A percentile compares a stretch with the other conserved stretches of the same genome.
Evolutionary conservation across 2,888 invertebrate genomes (phyloP).

Genomic region (Alviniconcha strummeri): DNA sequence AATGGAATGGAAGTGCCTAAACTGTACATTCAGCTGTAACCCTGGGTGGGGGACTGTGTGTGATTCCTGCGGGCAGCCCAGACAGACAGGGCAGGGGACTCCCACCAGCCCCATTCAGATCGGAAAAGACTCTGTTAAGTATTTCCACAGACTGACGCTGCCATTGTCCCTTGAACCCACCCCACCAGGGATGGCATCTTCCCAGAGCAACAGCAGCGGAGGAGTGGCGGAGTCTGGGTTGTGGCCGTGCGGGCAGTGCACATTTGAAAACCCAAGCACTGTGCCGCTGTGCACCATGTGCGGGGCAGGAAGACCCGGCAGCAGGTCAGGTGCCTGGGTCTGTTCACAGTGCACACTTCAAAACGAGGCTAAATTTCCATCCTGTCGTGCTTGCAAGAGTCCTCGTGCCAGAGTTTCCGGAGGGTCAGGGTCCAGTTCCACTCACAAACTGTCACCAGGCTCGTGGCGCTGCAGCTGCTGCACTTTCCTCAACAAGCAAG

Average conservation of each 20-base stretch:
- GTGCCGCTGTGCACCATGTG: constrained; percentile 42
- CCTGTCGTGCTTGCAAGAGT: constrained; percentile 83
- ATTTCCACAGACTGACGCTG: constrained; percentile 29
- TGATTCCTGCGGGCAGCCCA: constrained; percentile 83
- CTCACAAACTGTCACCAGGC: not conserved
- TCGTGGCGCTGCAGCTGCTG: constrained; percentile 54
- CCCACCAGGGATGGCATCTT: not conserved
- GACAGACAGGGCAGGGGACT: not conserved
- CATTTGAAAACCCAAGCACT: constrained; percentile 37
- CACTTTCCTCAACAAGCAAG: constrained; percentile 50
- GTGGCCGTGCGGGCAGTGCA: constrained; percentile 45
- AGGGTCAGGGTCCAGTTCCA: not conserved
- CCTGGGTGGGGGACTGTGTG: constrained; percentile 86
- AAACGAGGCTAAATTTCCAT: constrained; percentile 80
- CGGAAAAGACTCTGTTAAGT: constrained; percentile 41
- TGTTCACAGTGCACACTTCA: constrained; percentile 75
- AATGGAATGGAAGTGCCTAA: constrained; percentile 87
- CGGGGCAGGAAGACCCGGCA: constrained; percentile 28
- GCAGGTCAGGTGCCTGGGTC: constrained; percentile 45
- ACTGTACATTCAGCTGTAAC: constrained; percentile 92
- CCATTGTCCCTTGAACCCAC: not conserved
- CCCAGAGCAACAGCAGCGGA: not conserved
- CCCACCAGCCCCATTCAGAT: constrained; percentile 43
- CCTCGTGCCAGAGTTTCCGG: not conserved
- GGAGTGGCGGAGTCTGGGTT: not conserved